A percentile compares a stretch with the other conserved stretches of the same genome.
Conservation (phyloP, 53 echinoderm and acorn worm genomes). For the Glandiceps talaboti region DNA sequence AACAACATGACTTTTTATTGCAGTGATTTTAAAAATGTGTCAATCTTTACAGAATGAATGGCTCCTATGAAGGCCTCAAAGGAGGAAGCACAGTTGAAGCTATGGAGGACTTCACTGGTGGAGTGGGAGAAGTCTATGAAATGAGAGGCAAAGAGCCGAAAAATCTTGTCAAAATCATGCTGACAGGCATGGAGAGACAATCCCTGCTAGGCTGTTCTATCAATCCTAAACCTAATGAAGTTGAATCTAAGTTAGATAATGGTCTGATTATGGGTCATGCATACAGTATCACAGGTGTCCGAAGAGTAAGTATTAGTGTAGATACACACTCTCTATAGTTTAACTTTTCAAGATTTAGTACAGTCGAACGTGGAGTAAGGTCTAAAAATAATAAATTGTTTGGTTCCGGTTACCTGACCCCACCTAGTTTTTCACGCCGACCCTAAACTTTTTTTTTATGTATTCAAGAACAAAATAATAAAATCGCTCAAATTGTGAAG, state of each 20-base stretch:
- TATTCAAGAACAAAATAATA: too few species aligned
- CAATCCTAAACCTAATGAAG: conserved; percentile 35
- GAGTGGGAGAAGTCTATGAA: conserved; percentile 64
- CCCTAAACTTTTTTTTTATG: too few species aligned
- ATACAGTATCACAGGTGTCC: conserved; percentile 93
- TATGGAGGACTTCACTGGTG: conserved; percentile 99
- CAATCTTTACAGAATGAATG: conserved; percentile 57
- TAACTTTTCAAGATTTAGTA: too few species aligned
- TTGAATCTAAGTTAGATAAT: conserved; percentile 47
- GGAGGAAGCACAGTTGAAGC: conserved; percentile 93
- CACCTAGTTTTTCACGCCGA: too few species aligned
- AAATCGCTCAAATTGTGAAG: too few species aligned
- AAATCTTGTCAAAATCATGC: conserved; percentile 63
- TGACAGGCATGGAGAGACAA: conserved; percentile 55
- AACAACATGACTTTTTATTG: too few species aligned
- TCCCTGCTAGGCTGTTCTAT: conserved; percentile 95
- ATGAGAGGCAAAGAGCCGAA: conserved; percentile 56
- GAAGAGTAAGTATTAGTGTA: conserved; percentile 50
- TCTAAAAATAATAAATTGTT: too few species aligned
- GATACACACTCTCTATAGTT: too few species aligned
- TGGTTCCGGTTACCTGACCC: too few species aligned
- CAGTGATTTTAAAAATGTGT: too few species aligned
- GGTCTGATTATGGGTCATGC: conserved; percentile 87
- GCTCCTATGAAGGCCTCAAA: conserved; percentile 78
- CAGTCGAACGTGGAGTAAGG: too few species aligned